Percentiles rank a stretch among this genome's conserved stretches.
Conservation (phyloP, 2,113 vertebrate genomes). For the Mustela lutreola region DNA sequence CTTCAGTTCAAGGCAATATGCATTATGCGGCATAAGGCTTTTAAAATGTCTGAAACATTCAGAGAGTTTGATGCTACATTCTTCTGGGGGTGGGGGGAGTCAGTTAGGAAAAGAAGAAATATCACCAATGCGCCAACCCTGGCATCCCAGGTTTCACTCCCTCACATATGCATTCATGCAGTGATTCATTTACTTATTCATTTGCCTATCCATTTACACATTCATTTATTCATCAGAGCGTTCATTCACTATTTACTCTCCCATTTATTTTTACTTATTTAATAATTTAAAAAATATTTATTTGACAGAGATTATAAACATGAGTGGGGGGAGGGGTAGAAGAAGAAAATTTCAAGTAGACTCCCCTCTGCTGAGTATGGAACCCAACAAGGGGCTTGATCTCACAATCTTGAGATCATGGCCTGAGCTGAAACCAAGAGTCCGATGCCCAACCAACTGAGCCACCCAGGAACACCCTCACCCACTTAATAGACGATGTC, state of each 20-base stretch:
- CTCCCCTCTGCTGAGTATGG: not conserved
- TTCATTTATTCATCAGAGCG: not conserved
- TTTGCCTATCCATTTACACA: not conserved
- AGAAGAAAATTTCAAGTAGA: not conserved
- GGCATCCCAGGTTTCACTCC: fast-evolving
- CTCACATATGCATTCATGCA: not conserved
- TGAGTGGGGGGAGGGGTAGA: not conserved
- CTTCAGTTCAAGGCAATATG: not conserved
- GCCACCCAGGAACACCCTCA: not conserved
- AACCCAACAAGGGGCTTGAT: not conserved
- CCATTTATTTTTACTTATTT: not conserved
- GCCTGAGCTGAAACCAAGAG: not conserved
- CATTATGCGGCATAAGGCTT: not conserved
- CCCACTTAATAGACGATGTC: not conserved
- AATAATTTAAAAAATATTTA: not conserved
- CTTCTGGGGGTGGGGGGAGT: not conserved
- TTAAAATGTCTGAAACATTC: not conserved
- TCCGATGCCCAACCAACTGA: not conserved
- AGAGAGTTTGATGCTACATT: not conserved
- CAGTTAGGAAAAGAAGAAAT: not conserved
- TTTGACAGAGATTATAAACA: not conserved
- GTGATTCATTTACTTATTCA: not conserved
- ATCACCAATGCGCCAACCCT: no score
- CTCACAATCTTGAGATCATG: not conserved
- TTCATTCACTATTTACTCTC: not conserved